A percentile compares a stretch with the other conserved stretches of the same genome.
These are phyloP conservation scores for Sturmia bella DNA, from an alignment of 2,888 invertebrate genomes.

Conservation along the genomic window DNA sequence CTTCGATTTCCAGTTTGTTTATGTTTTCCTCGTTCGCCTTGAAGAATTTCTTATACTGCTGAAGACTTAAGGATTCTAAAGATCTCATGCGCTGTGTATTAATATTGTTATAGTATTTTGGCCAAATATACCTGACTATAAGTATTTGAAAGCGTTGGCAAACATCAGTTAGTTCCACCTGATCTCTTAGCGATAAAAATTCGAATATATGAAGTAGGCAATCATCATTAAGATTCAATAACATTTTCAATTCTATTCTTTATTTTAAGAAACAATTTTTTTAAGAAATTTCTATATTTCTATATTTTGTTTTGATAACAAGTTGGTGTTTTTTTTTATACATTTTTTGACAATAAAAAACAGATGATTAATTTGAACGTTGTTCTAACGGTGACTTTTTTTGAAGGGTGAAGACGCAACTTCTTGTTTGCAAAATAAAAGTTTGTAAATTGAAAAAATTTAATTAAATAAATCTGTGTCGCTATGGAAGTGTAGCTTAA, in stretches of 20 bases:
- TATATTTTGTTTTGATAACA: neutral
- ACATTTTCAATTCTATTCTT: slow-evolving; percentile 25
- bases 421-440: too few relatives aligned
- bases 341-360: too few relatives aligned
- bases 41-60: slow-evolving; percentile 65
- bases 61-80: slow-evolving; percentile 41
- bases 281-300: neutral
- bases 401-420: too few relatives aligned
- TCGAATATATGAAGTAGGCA: slow-evolving; percentile 66
- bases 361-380: too few relatives aligned
- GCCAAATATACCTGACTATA: slow-evolving; percentile 66
- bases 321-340: too few relatives aligned
- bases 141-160: slow-evolving; percentile 62
- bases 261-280: slow-evolving; percentile 5
- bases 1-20: slow-evolving; percentile 46
- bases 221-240: slow-evolving; percentile 67
- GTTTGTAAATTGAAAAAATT: too few relatives aligned
- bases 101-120: slow-evolving; percentile 50
- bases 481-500: too few relatives aligned
- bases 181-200: slow-evolving; percentile 60
- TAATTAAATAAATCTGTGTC: too few relatives aligned
- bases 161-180: slow-evolving; percentile 56
- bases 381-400: too few relatives aligned
- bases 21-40: slow-evolving; percentile 55
- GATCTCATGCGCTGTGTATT: slow-evolving; percentile 35